Evolutionary conservation across 2,888 invertebrate species (phyloP).

Genomic region (Crioceris asparagi): DNA sequence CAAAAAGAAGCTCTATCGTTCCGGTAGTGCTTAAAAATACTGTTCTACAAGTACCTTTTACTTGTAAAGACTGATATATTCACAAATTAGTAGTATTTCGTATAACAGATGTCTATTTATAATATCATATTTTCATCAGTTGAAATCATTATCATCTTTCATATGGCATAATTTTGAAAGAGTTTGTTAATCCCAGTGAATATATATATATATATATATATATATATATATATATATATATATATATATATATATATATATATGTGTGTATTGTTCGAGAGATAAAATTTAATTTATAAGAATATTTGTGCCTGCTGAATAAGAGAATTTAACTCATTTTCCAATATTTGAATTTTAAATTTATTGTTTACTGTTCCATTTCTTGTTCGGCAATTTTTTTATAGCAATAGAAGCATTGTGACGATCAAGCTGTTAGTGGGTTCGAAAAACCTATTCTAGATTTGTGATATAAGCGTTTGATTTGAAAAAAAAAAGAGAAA

Average conservation of each 20-base stretch:
- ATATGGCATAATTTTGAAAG: conserved; percentile 11
- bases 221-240: too few relatives aligned
- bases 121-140: neutral
- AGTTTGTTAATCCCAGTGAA: conserved; percentile 16
- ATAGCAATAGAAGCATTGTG: conserved; percentile 14
- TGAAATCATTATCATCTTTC: neutral
- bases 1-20: conserved; percentile 81
- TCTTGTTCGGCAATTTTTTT: conserved; percentile 5
- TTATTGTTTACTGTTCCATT: too few relatives aligned
- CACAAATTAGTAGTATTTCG: conserved; percentile 4
- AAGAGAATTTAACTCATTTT: too few relatives aligned
- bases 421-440: conserved; percentile 18
- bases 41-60: conserved; percentile 9
- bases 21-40: conserved; percentile 28
- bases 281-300: too few relatives aligned
- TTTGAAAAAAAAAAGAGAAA: conserved; percentile 11
- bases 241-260: too few relatives aligned
- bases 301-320: too few relatives aligned
- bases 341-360: too few relatives aligned
- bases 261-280: too few relatives aligned
- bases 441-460: conserved; percentile 15
- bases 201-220: conserved; percentile 18
- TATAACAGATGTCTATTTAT: conserved; percentile 2
- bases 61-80: conserved; percentile 15
- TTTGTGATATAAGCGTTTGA: conserved; percentile 14